Evolutionary conservation across 2,888 invertebrate genomes (phyloP).

Genomic region (Strigamia crassipes): DNA sequence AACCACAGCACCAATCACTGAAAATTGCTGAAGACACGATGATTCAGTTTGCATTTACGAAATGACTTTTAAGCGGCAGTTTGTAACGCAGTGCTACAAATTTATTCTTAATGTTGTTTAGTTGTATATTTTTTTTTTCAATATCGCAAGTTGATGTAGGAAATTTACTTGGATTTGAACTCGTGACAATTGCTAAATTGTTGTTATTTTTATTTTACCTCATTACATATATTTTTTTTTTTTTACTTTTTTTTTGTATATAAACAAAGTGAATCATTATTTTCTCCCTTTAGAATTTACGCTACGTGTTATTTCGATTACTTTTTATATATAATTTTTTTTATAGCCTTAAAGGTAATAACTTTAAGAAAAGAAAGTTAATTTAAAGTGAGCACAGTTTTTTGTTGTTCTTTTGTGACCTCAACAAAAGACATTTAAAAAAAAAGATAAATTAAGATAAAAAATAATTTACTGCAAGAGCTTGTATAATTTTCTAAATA

Average conservation of each 20-base stretch:
- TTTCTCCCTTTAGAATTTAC: not conserved
- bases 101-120: not conserved
- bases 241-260: not conserved
- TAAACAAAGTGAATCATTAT: not conserved
- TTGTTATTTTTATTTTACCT: too few species aligned
- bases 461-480: not conserved
- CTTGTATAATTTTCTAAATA: not conserved
- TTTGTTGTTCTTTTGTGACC: not conserved
- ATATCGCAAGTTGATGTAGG: too few species aligned
- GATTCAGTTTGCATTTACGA: conserved; percentile 43
- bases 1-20: conserved; percentile 47
- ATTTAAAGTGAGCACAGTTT: not conserved
- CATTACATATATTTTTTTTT: not conserved
- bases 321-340: not conserved
- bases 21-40: conserved; percentile 46
- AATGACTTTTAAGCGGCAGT: not conserved
- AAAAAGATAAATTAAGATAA: not conserved
- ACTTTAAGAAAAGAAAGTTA: too few species aligned
- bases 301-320: not conserved
- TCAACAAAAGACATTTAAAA: not conserved
- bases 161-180: too few species aligned
- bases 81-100: not conserved
- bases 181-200: not conserved
- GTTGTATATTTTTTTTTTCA: not conserved
- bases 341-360: not conserved